phyloP scores from a whole-genome alignment of 2,113 vertebrate species.

The Phaethornis superciliosus region DNA sequence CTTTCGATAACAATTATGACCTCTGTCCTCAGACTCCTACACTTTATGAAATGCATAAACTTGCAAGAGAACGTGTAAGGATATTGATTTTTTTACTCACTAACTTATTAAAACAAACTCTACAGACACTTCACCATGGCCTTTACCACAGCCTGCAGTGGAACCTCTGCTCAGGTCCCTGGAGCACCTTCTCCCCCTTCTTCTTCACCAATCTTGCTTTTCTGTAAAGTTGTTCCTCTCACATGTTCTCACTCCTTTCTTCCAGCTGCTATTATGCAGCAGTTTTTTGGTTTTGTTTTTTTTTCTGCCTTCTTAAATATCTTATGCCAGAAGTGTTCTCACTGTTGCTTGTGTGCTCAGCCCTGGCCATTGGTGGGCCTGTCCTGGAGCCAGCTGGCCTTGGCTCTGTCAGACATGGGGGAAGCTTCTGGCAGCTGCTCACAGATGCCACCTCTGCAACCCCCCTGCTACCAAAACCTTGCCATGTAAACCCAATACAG shows the following conservation, averaged over 20 bases:
- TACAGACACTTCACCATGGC: neutral
- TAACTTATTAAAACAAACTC: neutral
- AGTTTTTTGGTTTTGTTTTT: fast-evolving
- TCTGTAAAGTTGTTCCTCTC: neutral
- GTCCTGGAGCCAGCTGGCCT: no score
- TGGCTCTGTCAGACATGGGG: no score
- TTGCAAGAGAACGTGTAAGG: neutral
- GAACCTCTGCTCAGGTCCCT: neutral
- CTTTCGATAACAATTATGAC: neutral
- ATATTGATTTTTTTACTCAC: neutral
- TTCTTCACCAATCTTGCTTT: neutral
- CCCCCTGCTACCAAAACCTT: neutral
- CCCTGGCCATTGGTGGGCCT: no score
- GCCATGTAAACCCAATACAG: neutral
- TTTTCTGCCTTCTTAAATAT: neutral
- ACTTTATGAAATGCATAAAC: neutral
- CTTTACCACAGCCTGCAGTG: fast-evolving
- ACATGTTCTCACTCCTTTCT: neutral
- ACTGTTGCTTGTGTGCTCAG: fast-evolving
- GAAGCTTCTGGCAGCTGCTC: no score
- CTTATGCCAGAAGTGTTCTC: neutral
- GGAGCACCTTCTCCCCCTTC: neutral
- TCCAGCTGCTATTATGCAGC: neutral
- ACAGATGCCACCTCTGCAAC: neutral
- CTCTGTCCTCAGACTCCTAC: neutral